Percentiles rank a stretch among this genome's conserved stretches.
Evolutionary conservation across 2,888 invertebrate species (phyloP).

Genomic region (Andrena dorsata): DNA sequence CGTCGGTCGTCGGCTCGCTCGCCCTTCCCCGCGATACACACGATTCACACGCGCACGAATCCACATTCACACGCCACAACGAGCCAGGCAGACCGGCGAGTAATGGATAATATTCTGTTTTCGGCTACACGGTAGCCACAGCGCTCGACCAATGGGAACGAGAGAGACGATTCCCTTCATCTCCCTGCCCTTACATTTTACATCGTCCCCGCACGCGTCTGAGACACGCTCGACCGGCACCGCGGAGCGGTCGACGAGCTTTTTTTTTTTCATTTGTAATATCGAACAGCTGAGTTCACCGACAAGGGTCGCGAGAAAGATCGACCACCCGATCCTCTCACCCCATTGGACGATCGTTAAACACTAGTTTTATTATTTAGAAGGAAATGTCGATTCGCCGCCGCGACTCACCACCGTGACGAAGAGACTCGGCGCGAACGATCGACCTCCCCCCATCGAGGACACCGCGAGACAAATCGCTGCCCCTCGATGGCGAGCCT

Average conservation of each 20-base stretch:
- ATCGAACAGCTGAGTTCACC: constrained; percentile 76
- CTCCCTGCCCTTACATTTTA: constrained; percentile 60
- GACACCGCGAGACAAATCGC: not conserved
- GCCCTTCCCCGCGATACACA: constrained; percentile 1
- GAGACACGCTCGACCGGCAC: constrained; percentile 62
- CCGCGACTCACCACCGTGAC: constrained; percentile 27
- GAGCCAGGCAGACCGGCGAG: constrained; percentile 58
- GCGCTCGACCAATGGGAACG: constrained; percentile 75
- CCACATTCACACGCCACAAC: constrained; percentile 22
- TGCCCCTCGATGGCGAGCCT: not conserved
- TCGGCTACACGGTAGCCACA: constrained; percentile 80
- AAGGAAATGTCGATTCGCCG: constrained; percentile 54
- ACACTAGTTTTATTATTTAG: constrained; percentile 64
- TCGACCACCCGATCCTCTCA: constrained; percentile 72
- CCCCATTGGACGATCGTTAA: constrained; percentile 74
- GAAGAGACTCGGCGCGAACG: constrained; percentile 5
- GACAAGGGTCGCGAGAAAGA: constrained; percentile 68
- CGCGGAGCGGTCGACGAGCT: constrained; percentile 58
- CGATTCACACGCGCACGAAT: constrained; percentile 6
- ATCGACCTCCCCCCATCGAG: not conserved
- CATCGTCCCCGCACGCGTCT: constrained; percentile 58
- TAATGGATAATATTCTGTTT: constrained; percentile 60
- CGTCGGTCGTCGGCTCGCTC: not conserved
- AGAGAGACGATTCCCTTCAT: constrained; percentile 66
- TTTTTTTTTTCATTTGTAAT: constrained; percentile 60